Conservation (phyloP, 2,797 vertebrate species). For the Sorex maritimensis region DNA sequence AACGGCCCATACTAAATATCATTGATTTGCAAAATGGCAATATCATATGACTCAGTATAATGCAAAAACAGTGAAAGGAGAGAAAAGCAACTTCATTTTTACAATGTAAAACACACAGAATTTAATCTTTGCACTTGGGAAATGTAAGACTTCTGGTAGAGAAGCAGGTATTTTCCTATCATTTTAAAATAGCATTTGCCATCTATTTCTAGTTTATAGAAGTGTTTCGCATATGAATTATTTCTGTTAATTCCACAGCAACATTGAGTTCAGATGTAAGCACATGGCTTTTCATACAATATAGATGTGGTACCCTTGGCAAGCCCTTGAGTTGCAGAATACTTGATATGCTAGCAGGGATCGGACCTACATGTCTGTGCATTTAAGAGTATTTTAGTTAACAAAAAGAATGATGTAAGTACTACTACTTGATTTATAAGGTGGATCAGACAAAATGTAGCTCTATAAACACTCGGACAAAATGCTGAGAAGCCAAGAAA, state of each 20-base stretch:
- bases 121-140: not conserved
- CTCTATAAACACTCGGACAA: not conserved
- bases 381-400: slow-evolving; percentile 37
- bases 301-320: too few relatives aligned
- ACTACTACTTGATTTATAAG: not conserved
- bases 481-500: not conserved
- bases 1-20: slow-evolving; percentile 29
- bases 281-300: not conserved
- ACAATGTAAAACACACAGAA: not conserved
- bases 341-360: not conserved
- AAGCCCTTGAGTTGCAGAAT: not conserved
- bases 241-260: slow-evolving; percentile 8
- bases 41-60: slow-evolving; percentile 7
- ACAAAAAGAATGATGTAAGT: slow-evolving; percentile 9
- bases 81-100: not conserved
- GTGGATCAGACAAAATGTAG: not conserved
- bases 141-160: not conserved
- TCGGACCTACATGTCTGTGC: not conserved
- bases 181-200: slow-evolving; percentile 37
- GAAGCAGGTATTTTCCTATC: not conserved
- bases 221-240: slow-evolving; percentile 7
- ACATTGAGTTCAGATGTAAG: not conserved
- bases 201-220: not conserved
- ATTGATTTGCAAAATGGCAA: not conserved
- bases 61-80: not conserved